Percentiles rank a stretch among this genome's conserved stretches.
Evolutionary conservation across 2,888 invertebrate genomes (phyloP).

Genomic region (Strigamia crassipes): DNA sequence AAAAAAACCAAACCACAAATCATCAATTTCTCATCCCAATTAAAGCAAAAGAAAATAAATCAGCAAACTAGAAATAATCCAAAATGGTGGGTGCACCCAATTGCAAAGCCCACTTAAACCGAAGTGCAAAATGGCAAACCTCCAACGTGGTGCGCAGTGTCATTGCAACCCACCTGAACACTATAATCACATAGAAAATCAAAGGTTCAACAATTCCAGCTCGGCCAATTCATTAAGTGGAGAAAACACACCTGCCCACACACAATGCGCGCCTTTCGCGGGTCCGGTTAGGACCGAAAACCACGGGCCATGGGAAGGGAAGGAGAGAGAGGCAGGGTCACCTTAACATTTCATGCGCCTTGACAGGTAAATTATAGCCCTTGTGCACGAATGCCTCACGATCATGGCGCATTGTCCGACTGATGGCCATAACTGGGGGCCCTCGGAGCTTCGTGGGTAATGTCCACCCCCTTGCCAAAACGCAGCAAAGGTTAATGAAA

Average conservation of each 20-base stretch:
- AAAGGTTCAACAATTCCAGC: slow-evolving; percentile 4
- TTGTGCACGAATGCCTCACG: slow-evolving; percentile 39
- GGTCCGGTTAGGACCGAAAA: slow-evolving; percentile 14
- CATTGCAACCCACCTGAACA: slow-evolving; percentile 7
- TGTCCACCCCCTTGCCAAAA: slow-evolving; percentile 37
- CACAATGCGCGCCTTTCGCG: slow-evolving; percentile 4
- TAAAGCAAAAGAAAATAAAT: neutral
- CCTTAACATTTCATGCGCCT: slow-evolving; percentile 46
- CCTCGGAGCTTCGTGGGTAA: slow-evolving; percentile 5
- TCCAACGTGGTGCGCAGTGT: neutral
- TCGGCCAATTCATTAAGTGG: slow-evolving; percentile 19
- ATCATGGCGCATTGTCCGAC: slow-evolving; percentile 44
- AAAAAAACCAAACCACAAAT: neutral
- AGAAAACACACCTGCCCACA: slow-evolving; percentile 33
- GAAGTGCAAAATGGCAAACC: neutral
- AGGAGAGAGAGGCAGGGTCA: slow-evolving; percentile 46
- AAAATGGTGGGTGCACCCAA: neutral
- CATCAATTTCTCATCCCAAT: neutral
- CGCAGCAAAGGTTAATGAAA: slow-evolving; percentile 26
- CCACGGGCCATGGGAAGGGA: slow-evolving; percentile 11
- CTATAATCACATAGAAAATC: slow-evolving; percentile 18
- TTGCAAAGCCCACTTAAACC: neutral
- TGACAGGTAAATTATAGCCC: slow-evolving; percentile 47
- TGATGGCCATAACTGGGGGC: slow-evolving; percentile 46
- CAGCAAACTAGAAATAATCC: neutral